Conservation (phyloP, 2,113 vertebrate species). For the Chaetodon trifascialis region DNA sequence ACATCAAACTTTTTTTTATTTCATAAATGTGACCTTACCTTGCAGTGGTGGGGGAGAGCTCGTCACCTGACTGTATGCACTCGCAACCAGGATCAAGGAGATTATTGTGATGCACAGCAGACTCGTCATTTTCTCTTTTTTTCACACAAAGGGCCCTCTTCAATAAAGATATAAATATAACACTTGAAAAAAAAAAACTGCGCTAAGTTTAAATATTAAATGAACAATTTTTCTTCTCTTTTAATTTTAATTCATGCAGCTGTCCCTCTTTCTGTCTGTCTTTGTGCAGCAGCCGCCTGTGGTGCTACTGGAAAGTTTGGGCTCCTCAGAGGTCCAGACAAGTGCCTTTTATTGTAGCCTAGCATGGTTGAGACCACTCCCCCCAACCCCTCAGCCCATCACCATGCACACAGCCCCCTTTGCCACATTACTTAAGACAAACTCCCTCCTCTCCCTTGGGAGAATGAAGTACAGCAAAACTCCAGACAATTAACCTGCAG, state of each 20-base stretch:
- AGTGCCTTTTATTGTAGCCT: slow-evolving; percentile 86
- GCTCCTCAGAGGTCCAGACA: slow-evolving; percentile 78
- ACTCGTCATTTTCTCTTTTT: slow-evolving; percentile 88
- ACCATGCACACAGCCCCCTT: slow-evolving; percentile 71
- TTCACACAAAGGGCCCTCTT: slow-evolving; percentile 82
- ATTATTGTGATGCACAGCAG: slow-evolving; percentile 91
- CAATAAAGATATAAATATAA: slow-evolving; percentile 76
- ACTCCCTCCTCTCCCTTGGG: slow-evolving; percentile 41
- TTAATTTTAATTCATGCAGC: slow-evolving; percentile 38
- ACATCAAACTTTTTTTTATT: neutral
- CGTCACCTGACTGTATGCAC: slow-evolving; percentile 78
- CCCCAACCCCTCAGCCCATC: slow-evolving; percentile 79
- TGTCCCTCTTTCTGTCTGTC: slow-evolving; percentile 36
- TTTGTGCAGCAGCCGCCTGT: slow-evolving; percentile 70
- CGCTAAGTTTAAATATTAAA: slow-evolving; percentile 28
- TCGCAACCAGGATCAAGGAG: slow-evolving; percentile 89
- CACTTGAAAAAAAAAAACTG: slow-evolving; percentile 6
- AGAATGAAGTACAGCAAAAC: slow-evolving; percentile 18
- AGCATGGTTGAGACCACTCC: slow-evolving; percentile 82
- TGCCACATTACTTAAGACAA: slow-evolving; percentile 65
- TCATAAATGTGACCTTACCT: slow-evolving; percentile 86
- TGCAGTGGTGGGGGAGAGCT: slow-evolving; percentile 76
- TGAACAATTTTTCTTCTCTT: slow-evolving; percentile 11
- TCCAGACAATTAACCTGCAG: slow-evolving; percentile 35
- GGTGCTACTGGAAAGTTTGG: slow-evolving; percentile 83